phyloP scores from a whole-genome alignment of 2,113 vertebrate genomes.

The Heliornis fulica region DNA sequence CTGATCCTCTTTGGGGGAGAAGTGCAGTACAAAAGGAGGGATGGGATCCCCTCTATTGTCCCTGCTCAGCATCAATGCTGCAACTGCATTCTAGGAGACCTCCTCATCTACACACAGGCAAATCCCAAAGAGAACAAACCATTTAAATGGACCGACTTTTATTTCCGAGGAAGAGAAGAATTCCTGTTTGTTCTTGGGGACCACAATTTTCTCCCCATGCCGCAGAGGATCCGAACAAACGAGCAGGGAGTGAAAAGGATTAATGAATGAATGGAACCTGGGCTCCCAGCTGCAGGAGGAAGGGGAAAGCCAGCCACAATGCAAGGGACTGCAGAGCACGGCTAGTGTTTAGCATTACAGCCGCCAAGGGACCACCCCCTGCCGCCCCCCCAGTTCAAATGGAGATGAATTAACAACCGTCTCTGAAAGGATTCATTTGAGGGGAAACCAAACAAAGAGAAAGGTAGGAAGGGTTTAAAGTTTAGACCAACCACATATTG shows the following conservation, averaged over 20 bases:
- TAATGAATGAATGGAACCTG: conserved; percentile 18
- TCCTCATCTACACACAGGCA: neutral
- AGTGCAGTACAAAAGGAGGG: neutral
- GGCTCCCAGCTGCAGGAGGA: conserved; percentile 27
- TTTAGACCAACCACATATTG: neutral
- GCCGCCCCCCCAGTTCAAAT: neutral
- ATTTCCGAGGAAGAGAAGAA: neutral
- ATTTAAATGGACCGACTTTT: neutral
- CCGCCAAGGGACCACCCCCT: neutral
- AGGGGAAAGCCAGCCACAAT: neutral
- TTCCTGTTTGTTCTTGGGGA: neutral
- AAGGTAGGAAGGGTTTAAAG: neutral
- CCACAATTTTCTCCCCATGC: neutral
- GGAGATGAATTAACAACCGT: neutral
- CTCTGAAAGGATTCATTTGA: neutral
- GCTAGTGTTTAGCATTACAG: neutral
- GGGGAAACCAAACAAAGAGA: neutral
- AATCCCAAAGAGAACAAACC: neutral
- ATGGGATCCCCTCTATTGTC: neutral
- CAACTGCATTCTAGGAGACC: neutral
- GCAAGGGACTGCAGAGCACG: neutral
- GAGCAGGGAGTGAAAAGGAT: conserved; percentile 37
- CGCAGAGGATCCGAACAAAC: neutral
- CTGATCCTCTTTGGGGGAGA: neutral
- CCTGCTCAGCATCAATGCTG: neutral